phyloP scores from a whole-genome alignment of 1,140 invertebrate species.

The Oncopodura yosiiana region DNA sequence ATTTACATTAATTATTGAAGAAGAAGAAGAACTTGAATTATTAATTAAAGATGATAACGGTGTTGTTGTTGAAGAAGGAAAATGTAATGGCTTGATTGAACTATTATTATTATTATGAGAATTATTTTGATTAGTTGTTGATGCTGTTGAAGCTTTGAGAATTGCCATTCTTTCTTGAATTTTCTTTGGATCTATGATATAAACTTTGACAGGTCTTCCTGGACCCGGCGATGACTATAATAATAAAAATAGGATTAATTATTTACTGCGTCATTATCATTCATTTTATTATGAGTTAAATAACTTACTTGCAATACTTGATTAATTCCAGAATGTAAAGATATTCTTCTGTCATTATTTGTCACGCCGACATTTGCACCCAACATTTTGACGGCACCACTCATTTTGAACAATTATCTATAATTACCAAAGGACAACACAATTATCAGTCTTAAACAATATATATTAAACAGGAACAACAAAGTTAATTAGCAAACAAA shows the following conservation, averaged over 20 bases:
- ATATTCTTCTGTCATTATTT: slow-evolving; percentile 1
- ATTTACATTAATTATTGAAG: too few species aligned
- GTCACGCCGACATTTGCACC: slow-evolving; percentile 1
- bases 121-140: too few species aligned
- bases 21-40: too few species aligned
- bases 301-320: neutral
- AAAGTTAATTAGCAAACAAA: too few species aligned
- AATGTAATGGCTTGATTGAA: too few species aligned
- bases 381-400: neutral
- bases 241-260: neutral
- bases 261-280: neutral
- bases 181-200: slow-evolving; percentile 21
- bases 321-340: neutral
- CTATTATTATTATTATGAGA: too few species aligned
- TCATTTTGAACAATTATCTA: too few species aligned
- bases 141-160: neutral
- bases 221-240: neutral
- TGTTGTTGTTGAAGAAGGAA: too few species aligned
- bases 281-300: neutral
- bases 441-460: too few species aligned
- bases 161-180: slow-evolving; percentile 10
- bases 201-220: slow-evolving; percentile 14
- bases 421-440: too few species aligned
- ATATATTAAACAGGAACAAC: too few species aligned
- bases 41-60: too few species aligned